These are phyloP conservation scores for Atta colombica DNA, from an alignment of 1,140 invertebrate genomes.

Conservation along the genomic window DNA sequence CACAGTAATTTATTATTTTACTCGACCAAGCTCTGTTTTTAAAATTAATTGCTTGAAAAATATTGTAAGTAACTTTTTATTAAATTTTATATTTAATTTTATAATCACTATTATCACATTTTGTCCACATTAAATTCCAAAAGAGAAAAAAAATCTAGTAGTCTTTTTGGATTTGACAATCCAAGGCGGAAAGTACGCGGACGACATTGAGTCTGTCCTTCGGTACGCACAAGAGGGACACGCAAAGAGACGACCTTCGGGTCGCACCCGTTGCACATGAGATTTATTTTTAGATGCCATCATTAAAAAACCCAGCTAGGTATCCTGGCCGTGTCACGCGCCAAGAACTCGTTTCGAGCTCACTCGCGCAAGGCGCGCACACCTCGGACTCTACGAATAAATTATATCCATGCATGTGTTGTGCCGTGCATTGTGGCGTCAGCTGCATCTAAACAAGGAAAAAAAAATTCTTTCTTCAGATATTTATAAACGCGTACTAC, in stretches of 20 bases:
- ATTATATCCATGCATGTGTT: slow-evolving; percentile 13
- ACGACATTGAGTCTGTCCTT: not conserved
- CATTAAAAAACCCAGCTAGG: slow-evolving; percentile 43
- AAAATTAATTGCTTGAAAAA: too few species aligned
- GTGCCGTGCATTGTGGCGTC: slow-evolving; percentile 45
- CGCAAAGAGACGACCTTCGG: slow-evolving; percentile 38
- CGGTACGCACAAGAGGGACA: not conserved
- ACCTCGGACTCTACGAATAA: slow-evolving; percentile 31
- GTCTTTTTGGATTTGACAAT: too few species aligned
- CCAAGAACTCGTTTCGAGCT: slow-evolving; percentile 32
- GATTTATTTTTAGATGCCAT: slow-evolving; percentile 63
- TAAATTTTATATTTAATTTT: too few species aligned
- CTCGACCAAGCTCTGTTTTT: too few species aligned
- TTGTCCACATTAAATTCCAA: too few species aligned
- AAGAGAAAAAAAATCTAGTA: too few species aligned
- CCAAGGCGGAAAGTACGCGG: not conserved
- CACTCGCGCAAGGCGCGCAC: not conserved
- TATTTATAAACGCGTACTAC: slow-evolving; percentile 47
- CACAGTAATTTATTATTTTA: too few species aligned
- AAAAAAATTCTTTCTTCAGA: slow-evolving; percentile 28
- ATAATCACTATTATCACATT: too few species aligned
- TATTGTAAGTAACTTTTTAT: too few species aligned
- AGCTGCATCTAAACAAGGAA: slow-evolving; percentile 64
- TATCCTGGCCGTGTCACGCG: slow-evolving; percentile 11
- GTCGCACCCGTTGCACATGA: slow-evolving; percentile 50